These are phyloP conservation scores for Gambusia holbrooki DNA, from an alignment of 2,113 vertebrate species.

Conservation along the genomic window DNA sequence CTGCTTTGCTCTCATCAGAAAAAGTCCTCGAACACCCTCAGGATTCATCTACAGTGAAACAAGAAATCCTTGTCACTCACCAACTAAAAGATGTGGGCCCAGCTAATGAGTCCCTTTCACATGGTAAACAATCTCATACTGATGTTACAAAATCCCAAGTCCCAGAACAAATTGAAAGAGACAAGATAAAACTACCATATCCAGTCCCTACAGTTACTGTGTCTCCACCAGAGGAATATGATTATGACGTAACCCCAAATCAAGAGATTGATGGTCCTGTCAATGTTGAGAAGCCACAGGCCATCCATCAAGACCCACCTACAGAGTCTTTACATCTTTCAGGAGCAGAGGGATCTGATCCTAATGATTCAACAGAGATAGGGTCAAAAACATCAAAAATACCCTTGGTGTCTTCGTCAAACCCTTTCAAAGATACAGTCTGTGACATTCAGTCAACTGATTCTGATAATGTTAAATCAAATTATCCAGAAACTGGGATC, in stretches of 20 bases:
- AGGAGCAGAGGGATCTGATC: conserved; percentile 46
- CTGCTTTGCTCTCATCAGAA: conserved; percentile 10
- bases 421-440: conserved; percentile 31
- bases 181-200: conserved; percentile 53
- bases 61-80: conserved; percentile 18
- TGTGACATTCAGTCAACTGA: conserved; percentile 15
- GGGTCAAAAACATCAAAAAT: conserved; percentile 33
- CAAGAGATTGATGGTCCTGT: conserved; percentile 44
- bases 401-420: conserved; percentile 9
- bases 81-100: conserved; percentile 30
- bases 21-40: conserved; percentile 9
- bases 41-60: conserved; percentile 37
- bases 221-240: conserved; percentile 70
- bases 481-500: conserved; percentile 25
- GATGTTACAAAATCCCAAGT: conserved; percentile 46
- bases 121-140: conserved; percentile 37
- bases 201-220: conserved; percentile 74
- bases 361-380: conserved; percentile 34
- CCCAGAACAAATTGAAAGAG: conserved; percentile 52
- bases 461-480: conserved; percentile 3
- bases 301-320: conserved; percentile 19
- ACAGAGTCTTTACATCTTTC: conserved; percentile 28
- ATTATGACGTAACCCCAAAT: conserved; percentile 48
- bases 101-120: conserved; percentile 28
- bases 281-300: conserved; percentile 27